These are phyloP conservation scores for Ditylenchus dipsaci DNA, from an alignment of 1,140 invertebrate species.

Conservation along the genomic window DNA sequence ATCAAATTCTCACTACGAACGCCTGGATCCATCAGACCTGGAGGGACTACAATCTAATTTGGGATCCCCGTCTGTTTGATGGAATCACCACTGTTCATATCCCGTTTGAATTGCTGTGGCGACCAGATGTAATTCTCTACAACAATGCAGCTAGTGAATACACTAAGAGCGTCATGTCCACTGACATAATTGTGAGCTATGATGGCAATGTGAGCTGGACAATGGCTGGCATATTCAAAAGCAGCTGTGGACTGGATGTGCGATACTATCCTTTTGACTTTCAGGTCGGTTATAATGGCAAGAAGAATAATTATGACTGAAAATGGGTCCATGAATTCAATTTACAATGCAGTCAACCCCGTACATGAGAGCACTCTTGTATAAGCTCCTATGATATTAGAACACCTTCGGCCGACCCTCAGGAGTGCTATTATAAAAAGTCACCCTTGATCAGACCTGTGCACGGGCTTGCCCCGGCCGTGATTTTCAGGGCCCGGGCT, in stretches of 20 bases:
- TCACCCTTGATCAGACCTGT: no score
- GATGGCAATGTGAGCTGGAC: constrained; percentile 63
- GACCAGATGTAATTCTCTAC: constrained; percentile 56
- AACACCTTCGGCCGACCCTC: no score
- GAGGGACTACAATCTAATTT: constrained; percentile 66
- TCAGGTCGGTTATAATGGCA: constrained; percentile 29
- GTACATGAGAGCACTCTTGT: no score
- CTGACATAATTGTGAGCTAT: constrained; percentile 61
- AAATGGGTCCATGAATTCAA: not conserved
- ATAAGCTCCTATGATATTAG: no score
- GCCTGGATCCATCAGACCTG: constrained; percentile 72
- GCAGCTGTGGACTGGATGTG: constrained; percentile 58
- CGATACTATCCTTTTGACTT: constrained; percentile 62
- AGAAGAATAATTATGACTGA: constrained; percentile 15
- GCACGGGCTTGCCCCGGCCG: no score
- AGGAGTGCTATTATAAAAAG: no score
- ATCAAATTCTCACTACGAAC: constrained; percentile 77
- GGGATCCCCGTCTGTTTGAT: constrained; percentile 87
- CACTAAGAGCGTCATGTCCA: constrained; percentile 53
- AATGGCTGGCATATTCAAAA: constrained; percentile 62
- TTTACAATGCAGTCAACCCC: no score
- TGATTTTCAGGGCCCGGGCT: no score
- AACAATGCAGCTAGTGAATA: constrained; percentile 56
- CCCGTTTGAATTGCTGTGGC: constrained; percentile 40
- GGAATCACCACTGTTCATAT: constrained; percentile 72